Conservation (phyloP, 1,140 invertebrate species). For the Oncopodura yosiiana region DNA sequence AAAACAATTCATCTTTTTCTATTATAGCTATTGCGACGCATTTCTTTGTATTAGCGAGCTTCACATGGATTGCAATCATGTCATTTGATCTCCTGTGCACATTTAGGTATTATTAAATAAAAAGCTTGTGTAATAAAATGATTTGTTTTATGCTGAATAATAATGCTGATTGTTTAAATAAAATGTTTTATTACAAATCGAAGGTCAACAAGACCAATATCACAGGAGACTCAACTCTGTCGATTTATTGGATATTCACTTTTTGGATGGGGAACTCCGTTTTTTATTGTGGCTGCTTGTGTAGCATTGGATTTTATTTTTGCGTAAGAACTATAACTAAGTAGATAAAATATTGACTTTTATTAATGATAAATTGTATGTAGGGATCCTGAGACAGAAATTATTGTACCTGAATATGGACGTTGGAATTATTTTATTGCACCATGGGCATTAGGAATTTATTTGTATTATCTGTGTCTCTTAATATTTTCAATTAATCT, state of each 20-base stretch:
- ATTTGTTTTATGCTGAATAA: neutral
- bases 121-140: neutral
- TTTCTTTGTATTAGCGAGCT: neutral
- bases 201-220: conserved; percentile 3
- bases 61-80: conserved; percentile 9
- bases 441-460: conserved; percentile 1
- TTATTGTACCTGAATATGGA: conserved; percentile 7
- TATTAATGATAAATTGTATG: neutral
- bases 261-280: conserved; percentile 13
- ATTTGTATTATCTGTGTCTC: neutral
- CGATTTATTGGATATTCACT: neutral
- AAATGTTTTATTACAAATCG: neutral
- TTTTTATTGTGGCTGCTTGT: neutral
- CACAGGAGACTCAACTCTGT: no score
- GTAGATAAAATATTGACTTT: neutral
- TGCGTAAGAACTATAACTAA: neutral
- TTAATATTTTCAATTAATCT: conserved; percentile 2
- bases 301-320: neutral
- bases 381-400: neutral
- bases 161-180: neutral
- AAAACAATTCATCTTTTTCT: no score
- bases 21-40: neutral
- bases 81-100: conserved; percentile 6
- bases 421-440: conserved; percentile 5
- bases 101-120: conserved; percentile 3